These are phyloP conservation scores for Drosophila quadrilineata DNA, from an alignment of 1,140 invertebrate genomes.

Conservation along the genomic window DNA sequence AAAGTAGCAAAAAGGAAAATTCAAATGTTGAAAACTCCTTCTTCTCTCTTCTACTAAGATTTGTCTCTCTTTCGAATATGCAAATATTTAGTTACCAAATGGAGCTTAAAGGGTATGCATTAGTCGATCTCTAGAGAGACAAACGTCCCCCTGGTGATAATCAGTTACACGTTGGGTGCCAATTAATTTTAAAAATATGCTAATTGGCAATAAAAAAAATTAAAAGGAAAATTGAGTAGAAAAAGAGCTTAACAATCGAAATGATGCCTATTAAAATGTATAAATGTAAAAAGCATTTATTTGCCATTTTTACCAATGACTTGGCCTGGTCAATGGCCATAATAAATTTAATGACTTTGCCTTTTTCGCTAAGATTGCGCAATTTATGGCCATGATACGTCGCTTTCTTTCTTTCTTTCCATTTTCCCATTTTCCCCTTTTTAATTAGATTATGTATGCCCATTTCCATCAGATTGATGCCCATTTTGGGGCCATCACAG, in stretches of 20 bases:
- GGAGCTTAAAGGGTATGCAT: too few species aligned
- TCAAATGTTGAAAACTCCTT: not conserved
- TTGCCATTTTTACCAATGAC: constrained; percentile 48
- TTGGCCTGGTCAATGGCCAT: constrained; percentile 44
- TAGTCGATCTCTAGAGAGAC: too few species aligned
- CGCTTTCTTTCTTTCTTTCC: too few species aligned
- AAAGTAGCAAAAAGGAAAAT: not conserved
- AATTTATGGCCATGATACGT: constrained; percentile 48
- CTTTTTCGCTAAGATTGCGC: constrained; percentile 61
- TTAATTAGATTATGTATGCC: constrained; percentile 68
- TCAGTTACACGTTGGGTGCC: constrained; percentile 17
- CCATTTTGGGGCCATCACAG: constrained; percentile 1
- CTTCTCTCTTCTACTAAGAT: too few species aligned
- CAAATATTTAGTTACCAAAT: too few species aligned
- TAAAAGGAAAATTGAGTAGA: too few species aligned
- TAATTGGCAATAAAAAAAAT: constrained; percentile 51
- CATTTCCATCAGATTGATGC: constrained; percentile 27
- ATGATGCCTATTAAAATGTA: constrained; percentile 62
- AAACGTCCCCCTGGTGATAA: constrained; percentile 23
- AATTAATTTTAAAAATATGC: constrained; percentile 72
- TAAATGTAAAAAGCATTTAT: constrained; percentile 71
- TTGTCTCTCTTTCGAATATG: too few species aligned
- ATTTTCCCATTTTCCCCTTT: constrained; percentile 3
- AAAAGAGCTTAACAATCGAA: constrained; percentile 38
- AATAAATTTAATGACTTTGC: constrained; percentile 72